Evolutionary conservation across 2,113 vertebrate species (phyloP).

Genomic region (Cacatua alba): DNA sequence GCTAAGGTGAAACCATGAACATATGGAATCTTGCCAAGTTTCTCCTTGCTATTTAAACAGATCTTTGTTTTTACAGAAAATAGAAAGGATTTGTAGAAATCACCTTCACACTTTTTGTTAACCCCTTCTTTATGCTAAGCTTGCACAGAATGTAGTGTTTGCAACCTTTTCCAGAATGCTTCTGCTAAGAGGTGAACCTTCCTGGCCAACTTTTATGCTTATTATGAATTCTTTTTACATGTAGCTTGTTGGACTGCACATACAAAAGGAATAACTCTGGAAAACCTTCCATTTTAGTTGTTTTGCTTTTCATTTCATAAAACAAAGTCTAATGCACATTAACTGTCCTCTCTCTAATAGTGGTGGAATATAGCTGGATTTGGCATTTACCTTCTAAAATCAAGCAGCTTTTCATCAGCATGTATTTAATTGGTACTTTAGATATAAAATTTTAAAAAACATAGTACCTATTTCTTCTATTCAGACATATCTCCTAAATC

Average conservation of each 20-base stretch:
- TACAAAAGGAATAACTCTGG: neutral
- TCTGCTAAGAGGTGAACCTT: neutral
- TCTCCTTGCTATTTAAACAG: slow-evolving; percentile 27
- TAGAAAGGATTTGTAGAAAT: neutral
- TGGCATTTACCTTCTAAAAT: neutral
- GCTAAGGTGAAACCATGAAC: neutral
- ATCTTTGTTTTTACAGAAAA: slow-evolving; percentile 12
- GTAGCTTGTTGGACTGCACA: neutral
- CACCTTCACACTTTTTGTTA: neutral
- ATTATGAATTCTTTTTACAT: neutral
- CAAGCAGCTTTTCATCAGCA: neutral
- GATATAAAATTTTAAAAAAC: neutral
- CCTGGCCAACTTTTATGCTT: neutral
- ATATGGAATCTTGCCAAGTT: neutral
- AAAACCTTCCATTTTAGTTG: neutral
- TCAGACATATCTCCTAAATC: neutral
- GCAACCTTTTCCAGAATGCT: neutral
- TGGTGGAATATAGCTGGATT: neutral
- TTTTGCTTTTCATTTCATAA: neutral
- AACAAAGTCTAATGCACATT: neutral
- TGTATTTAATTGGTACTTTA: neutral
- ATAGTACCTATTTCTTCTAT: neutral
- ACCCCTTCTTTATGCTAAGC: neutral
- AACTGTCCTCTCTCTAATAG: neutral
- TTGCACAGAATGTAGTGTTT: neutral